phyloP scores from a whole-genome alignment of 2,113 vertebrate genomes.

The Cygnus atratus region DNA sequence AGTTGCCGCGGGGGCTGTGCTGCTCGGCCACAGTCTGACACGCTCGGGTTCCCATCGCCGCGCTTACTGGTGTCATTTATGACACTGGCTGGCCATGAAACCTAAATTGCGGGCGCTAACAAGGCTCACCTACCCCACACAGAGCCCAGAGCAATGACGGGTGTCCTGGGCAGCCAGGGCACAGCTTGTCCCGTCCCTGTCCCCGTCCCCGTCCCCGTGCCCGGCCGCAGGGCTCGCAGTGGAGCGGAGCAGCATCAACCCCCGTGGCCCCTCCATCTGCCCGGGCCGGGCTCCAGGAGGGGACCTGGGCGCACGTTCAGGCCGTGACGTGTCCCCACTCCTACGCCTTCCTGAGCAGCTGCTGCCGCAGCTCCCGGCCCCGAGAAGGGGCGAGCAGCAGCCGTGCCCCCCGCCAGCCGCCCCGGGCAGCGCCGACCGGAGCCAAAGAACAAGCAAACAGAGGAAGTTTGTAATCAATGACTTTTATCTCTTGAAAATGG shows the following conservation, averaged over 20 bases:
- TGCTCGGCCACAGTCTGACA: fast-evolving
- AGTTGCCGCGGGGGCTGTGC: background rate
- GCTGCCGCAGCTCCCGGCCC: background rate
- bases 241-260: too few species aligned
- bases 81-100: fast-evolving
- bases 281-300: background rate
- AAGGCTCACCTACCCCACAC: background rate
- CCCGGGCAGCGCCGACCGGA: background rate
- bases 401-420: too few species aligned
- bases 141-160: too few species aligned
- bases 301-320: background rate
- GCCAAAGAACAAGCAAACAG: background rate
- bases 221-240: too few species aligned
- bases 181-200: too few species aligned
- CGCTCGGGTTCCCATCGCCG: fast-evolving
- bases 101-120: fast-evolving
- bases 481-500: conserved; percentile 78
- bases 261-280: background rate
- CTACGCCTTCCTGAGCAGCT: background rate
- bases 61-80: fast-evolving
- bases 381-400: too few species aligned
- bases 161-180: too few species aligned
- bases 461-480: conserved; percentile 72
- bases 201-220: background rate
- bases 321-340: background rate